phyloP scores from a whole-genome alignment of 2,113 vertebrate species.

The Thalassoma bifasciatum region DNA sequence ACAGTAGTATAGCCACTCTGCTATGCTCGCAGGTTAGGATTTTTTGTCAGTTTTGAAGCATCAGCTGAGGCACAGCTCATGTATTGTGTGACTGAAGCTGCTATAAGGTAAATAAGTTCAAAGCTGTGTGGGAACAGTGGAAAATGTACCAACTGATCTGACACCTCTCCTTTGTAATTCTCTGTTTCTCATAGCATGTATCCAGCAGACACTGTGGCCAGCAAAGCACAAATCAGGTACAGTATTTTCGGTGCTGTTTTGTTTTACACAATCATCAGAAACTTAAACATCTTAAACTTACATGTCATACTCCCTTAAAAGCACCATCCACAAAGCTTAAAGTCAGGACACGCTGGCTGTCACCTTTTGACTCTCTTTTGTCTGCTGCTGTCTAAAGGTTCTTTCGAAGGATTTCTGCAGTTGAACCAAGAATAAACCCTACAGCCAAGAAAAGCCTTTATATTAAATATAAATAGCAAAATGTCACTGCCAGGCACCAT shows the following conservation, averaged over 20 bases:
- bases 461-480: slow-evolving; percentile 13
- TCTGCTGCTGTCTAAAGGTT: background rate
- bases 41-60: slow-evolving; percentile 47
- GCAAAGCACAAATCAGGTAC: slow-evolving; percentile 96
- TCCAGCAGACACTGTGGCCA: slow-evolving; percentile 97
- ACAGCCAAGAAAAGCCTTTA: background rate
- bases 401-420: background rate
- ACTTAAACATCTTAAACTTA: slow-evolving; percentile 12
- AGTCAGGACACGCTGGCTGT: background rate
- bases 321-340: background rate
- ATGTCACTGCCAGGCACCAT: slow-evolving; percentile 11
- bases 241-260: slow-evolving; percentile 22
- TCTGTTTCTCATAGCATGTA: slow-evolving; percentile 87
- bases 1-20: slow-evolving; percentile 48
- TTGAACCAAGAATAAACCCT: background rate
- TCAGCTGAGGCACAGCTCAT: slow-evolving; percentile 24
- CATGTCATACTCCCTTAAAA: slow-evolving; percentile 22
- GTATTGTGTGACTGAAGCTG: slow-evolving; percentile 55
- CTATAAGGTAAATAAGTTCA: slow-evolving; percentile 61
- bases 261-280: background rate
- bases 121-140: slow-evolving; percentile 56
- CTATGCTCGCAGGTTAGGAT: slow-evolving; percentile 63
- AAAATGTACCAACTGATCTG: slow-evolving; percentile 53
- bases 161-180: slow-evolving; percentile 61
- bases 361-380: slow-evolving; percentile 8